These are phyloP conservation scores for Lutjanus erythropterus DNA, from an alignment of 2,113 vertebrate species.

Conservation along the genomic window DNA sequence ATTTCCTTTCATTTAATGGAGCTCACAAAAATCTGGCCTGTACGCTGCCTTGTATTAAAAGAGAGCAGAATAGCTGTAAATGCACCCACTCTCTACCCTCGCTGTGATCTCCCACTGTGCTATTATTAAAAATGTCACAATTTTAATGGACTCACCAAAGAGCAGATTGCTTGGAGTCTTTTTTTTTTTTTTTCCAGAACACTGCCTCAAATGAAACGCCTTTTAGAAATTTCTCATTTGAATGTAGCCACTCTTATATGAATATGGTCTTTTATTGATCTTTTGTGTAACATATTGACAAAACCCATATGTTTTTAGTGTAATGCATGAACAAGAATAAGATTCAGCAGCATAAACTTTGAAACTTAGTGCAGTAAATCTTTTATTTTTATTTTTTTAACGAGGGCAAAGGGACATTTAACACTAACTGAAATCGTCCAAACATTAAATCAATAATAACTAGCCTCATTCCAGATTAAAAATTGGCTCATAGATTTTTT, in stretches of 20 bases:
- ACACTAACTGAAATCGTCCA: slow-evolving; percentile 38
- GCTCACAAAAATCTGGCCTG: slow-evolving; percentile 58
- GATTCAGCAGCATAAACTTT: slow-evolving; percentile 13
- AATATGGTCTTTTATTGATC: slow-evolving; percentile 50
- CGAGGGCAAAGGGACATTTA: slow-evolving; percentile 23
- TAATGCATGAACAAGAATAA: slow-evolving; percentile 13
- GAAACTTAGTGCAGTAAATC: neutral
- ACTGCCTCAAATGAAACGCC: slow-evolving; percentile 47
- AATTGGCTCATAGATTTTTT: slow-evolving; percentile 39
- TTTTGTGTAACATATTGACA: slow-evolving; percentile 12
- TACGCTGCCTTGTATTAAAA: slow-evolving; percentile 44
- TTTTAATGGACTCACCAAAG: slow-evolving; percentile 72
- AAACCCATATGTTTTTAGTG: slow-evolving; percentile 16
- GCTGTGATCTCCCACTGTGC: slow-evolving; percentile 64
- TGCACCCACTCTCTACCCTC: slow-evolving; percentile 46
- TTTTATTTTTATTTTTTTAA: slow-evolving; percentile 29
- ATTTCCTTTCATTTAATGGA: slow-evolving; percentile 68
- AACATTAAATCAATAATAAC: slow-evolving; percentile 49
- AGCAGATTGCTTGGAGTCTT: slow-evolving; percentile 43
- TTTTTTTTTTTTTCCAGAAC: slow-evolving; percentile 18
- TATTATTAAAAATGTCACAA: slow-evolving; percentile 76
- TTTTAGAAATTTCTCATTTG: slow-evolving; percentile 37
- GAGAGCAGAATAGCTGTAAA: slow-evolving; percentile 57
- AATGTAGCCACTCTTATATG: slow-evolving; percentile 23
- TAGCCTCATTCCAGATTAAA: slow-evolving; percentile 15